These are phyloP conservation scores for Drosophila albomicans DNA, from an alignment of 1,140 invertebrate species.

Conservation along the genomic window DNA sequence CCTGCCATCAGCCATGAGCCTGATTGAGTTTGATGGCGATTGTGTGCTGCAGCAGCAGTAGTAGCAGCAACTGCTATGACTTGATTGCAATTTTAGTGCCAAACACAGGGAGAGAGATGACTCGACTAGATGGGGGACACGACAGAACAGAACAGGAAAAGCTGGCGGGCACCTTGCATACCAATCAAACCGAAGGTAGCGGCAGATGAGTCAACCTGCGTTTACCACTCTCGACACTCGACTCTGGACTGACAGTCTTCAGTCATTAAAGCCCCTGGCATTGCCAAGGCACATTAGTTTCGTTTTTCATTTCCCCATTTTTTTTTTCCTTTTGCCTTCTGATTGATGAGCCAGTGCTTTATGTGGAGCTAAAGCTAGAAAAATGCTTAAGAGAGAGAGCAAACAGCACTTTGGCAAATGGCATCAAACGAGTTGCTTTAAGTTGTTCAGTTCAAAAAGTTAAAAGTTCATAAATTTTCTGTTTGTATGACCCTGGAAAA, in stretches of 20 bases:
- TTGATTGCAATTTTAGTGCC: slow-evolving; percentile 74
- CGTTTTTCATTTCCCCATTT: slow-evolving; percentile 7
- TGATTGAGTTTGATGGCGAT: slow-evolving; percentile 79
- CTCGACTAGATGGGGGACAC: slow-evolving; percentile 29
- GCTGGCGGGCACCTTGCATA: slow-evolving; percentile 48
- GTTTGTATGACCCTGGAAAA: slow-evolving; percentile 18
- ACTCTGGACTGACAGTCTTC: not conserved
- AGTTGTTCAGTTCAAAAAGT: slow-evolving; percentile 16
- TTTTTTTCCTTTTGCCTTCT: not conserved
- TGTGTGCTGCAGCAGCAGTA: slow-evolving; percentile 49
- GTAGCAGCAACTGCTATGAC: slow-evolving; percentile 34
- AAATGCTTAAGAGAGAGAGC: slow-evolving; percentile 14
- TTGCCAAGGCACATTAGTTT: slow-evolving; percentile 66
- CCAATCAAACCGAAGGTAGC: slow-evolving; percentile 56
- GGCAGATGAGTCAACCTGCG: slow-evolving; percentile 15
- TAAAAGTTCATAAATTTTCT: slow-evolving; percentile 23
- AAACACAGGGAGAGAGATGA: not conserved
- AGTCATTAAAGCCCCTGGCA: slow-evolving; percentile 69
- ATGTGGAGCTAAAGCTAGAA: slow-evolving; percentile 13
- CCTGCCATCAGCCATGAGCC: slow-evolving; percentile 70
- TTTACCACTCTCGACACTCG: slow-evolving; percentile 12
- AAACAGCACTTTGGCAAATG: slow-evolving; percentile 29
- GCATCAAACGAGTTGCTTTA: slow-evolving; percentile 25
- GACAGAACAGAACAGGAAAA: slow-evolving; percentile 8
- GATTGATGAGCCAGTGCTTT: not conserved